Evolutionary conservation across 2,888 invertebrate genomes (phyloP).

Genomic region (Chloroclysta siterata): DNA sequence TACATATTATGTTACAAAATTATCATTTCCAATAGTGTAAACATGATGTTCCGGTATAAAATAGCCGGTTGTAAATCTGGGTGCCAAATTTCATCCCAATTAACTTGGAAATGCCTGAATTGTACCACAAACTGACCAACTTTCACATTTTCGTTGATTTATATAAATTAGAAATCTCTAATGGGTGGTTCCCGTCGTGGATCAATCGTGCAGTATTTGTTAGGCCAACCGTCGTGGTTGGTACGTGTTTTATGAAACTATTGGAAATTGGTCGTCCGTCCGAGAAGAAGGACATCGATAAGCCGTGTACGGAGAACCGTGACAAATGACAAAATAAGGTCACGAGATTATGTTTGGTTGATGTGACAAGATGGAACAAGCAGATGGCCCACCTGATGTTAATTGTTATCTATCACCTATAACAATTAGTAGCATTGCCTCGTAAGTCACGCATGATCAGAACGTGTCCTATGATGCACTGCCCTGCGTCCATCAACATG

Average conservation of each 20-base stretch:
- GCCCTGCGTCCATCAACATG: no score
- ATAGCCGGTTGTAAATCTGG: slow-evolving; percentile 24
- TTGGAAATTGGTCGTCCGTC: not conserved
- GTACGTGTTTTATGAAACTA: slow-evolving; percentile 8
- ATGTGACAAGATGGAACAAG: no score
- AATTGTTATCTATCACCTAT: no score
- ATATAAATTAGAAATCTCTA: slow-evolving; percentile 33
- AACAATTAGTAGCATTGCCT: no score
- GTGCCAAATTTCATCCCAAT: slow-evolving; percentile 35
- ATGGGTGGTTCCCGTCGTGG: slow-evolving; percentile 28
- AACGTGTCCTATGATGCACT: no score
- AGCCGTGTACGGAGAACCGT: no score
- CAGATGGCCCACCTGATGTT: no score
- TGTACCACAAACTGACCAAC: slow-evolving; percentile 29
- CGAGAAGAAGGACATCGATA: not conserved
- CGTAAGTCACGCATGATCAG: no score
- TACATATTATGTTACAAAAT: slow-evolving; percentile 23
- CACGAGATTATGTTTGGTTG: no score
- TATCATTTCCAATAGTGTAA: slow-evolving; percentile 25
- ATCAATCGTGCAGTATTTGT: slow-evolving; percentile 31
- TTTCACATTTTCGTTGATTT: slow-evolving; percentile 34
- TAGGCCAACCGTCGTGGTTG: slow-evolving; percentile 13
- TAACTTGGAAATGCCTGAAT: slow-evolving; percentile 26
- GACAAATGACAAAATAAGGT: not conserved
- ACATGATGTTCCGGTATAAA: slow-evolving; percentile 31